A percentile compares a stretch with the other conserved stretches of the same genome.
phyloP scores from a whole-genome alignment of 2,888 invertebrate species.

The Cataglyphis altisquamis region DNA sequence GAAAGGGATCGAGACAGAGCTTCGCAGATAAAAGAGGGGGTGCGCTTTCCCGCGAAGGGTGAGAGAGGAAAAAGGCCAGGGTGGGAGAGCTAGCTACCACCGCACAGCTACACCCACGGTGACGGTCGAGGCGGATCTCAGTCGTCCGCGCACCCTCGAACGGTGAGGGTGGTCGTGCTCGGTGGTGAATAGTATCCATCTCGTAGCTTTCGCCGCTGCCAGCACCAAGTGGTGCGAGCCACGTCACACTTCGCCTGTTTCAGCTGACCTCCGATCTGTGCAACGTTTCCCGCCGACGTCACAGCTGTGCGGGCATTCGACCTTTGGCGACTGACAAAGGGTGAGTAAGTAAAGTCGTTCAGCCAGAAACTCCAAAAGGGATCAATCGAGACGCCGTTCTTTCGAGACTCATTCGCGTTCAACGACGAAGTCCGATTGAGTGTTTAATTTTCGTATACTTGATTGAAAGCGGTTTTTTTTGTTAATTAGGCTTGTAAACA shows the following conservation, averaged over 20 bases:
- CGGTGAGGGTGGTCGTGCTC: constrained; percentile 81
- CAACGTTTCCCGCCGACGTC: constrained; percentile 45
- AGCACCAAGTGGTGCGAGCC: constrained; percentile 52
- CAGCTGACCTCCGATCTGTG: constrained; percentile 60
- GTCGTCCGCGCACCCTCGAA: constrained; percentile 85
- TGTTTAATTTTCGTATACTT: constrained; percentile 10
- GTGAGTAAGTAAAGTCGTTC: constrained; percentile 41
- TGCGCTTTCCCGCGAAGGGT: constrained; percentile 42
- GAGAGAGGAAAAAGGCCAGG: constrained; percentile 41
- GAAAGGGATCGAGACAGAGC: constrained; percentile 13
- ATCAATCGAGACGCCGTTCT: constrained; percentile 45
- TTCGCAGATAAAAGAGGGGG: constrained; percentile 47
- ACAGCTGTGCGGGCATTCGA: constrained; percentile 29
- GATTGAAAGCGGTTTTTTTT: constrained; percentile 8
- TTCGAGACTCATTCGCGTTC: constrained; percentile 27
- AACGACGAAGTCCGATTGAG: constrained; percentile 3
- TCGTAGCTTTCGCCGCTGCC: constrained; percentile 39
- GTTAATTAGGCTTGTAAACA: background rate
- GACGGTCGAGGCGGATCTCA: constrained; percentile 74
- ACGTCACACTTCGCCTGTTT: constrained; percentile 58
- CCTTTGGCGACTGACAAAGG: constrained; percentile 41
- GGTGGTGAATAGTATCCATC: constrained; percentile 42
- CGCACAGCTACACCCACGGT: constrained; percentile 82
- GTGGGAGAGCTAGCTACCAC: constrained; percentile 55
- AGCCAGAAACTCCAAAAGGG: constrained; percentile 37